Evolutionary conservation across 2,888 invertebrate genomes (phyloP).

Genomic region (Dioctria rufipes): DNA sequence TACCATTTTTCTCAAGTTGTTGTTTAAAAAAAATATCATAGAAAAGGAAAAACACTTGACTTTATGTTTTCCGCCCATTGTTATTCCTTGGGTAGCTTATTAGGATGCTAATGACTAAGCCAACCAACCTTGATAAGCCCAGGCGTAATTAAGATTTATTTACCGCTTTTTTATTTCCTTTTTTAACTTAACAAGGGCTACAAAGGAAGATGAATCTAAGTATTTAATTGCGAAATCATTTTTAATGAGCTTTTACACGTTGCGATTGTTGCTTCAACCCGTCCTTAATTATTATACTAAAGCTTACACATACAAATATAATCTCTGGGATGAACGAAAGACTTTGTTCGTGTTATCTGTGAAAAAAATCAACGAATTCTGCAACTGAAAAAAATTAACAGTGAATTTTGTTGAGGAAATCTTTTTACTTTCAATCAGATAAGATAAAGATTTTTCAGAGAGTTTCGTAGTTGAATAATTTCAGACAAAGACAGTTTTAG

Average conservation of each 20-base stretch:
- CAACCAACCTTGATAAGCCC: constrained; percentile 26
- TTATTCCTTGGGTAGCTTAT: constrained; percentile 52
- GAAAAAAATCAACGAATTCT: constrained; percentile 35
- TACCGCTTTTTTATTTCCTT: constrained; percentile 52
- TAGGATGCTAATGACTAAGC: constrained; percentile 53
- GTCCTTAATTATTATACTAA: constrained; percentile 33
- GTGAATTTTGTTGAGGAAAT: constrained; percentile 17
- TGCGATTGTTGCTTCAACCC: constrained; percentile 42
- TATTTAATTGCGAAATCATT: constrained; percentile 47
- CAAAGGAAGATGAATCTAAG: constrained; percentile 13
- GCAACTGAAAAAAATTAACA: constrained; percentile 21
- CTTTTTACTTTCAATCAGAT: neutral
- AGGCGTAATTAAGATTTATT: constrained; percentile 59
- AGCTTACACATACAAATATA: neutral
- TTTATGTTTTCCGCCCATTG: constrained; percentile 41
- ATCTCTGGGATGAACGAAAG: neutral
- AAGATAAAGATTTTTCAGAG: neutral
- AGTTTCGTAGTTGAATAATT: no score
- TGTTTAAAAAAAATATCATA: constrained; percentile 5
- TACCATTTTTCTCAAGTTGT: constrained; percentile 29
- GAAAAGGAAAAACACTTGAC: constrained; percentile 39
- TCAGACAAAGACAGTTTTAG: no score
- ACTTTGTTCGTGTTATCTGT: neutral
- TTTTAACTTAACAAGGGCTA: neutral
- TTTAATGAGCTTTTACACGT: constrained; percentile 37